Evolutionary conservation across 2,797 vertebrate species (phyloP), one percentile per base, ranked within the genome.

Genomic region (Urocyon cinereoargenteus): DNA sequence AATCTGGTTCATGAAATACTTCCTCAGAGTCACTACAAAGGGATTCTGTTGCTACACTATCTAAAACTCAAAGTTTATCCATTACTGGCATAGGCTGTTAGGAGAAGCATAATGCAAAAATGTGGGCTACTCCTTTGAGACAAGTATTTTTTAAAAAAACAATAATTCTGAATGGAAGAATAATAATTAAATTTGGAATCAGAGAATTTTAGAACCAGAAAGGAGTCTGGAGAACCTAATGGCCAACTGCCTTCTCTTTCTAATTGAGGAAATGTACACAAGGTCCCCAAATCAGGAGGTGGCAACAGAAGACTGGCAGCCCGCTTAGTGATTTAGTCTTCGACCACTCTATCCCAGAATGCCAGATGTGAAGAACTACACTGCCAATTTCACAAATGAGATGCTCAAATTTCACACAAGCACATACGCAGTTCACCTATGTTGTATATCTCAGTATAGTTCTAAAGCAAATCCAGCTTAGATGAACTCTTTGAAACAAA

Each of bases 41-140:
- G 26, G 53, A 86, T 86, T 94, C 89, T 86, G 45, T 53, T 81
- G 31, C 16, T 64, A 84, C 8, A 31, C 14, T 59, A 36, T 40
- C 64, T 21, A n/a, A 93, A 97, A 94, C 72, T 75, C 64, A 90
- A 64, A 95, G 68, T 8, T 53, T 93, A 55, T 49, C n/a, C 82
- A 85, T 83, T 68, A 19, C n/a, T 72, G 90, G 36, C 53, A 91
- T 57, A 79, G 81, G 18, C 0, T 12, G 12, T 55, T 16, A 75
- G n/a, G 78, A 91, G 28, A 86, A 89, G 78, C 3, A 51, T 57
- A 85, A 73, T 8, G 64, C 66, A 86, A 95, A 97, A 66, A 86
- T 36, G 3, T 81, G 14, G 55, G 34, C 24, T 90, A 51, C 70
- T 53, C 22, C 53, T 12, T 66, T 14, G 40, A 86, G 16, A 6